Conservation (phyloP, 2,797 vertebrate species). For the Mustela erminea region DNA sequence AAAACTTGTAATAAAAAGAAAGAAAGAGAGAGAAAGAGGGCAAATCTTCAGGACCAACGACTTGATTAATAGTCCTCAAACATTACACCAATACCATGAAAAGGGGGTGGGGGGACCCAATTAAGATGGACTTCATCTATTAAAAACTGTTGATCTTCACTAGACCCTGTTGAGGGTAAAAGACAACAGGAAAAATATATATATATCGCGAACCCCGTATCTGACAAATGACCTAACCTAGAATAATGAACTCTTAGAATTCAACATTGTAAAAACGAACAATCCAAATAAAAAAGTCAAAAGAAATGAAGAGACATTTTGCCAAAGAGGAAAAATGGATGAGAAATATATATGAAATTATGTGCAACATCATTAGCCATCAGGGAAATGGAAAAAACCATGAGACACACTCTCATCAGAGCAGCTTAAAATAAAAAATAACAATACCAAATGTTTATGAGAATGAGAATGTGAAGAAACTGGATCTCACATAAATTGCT, state of each 20-base stretch:
- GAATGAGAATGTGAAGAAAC: not conserved
- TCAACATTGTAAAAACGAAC: conserved; percentile 1
- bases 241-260: not conserved
- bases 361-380: not conserved
- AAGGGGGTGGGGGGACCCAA: not conserved
- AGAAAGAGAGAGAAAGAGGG: no score
- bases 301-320: not conserved
- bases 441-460: conserved; percentile 24
- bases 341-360: conserved; percentile 16
- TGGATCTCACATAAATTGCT: not conserved
- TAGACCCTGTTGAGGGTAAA: not conserved
- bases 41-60: not conserved
- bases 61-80: not conserved
- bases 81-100: not conserved
- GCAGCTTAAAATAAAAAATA: conserved; percentile 25
- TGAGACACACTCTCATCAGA: not conserved
- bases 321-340: not conserved
- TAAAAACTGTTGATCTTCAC: not conserved
- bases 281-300: not conserved
- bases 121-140: not conserved
- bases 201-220: not conserved
- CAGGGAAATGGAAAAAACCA: conserved; percentile 29
- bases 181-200: not conserved
- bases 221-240: not conserved
- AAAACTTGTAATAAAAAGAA: not conserved